Evolutionary conservation across 2,113 vertebrate species (phyloP), one percentile per base, ranked within the genome.

Genomic region (Pygathrix nemaeus): DNA sequence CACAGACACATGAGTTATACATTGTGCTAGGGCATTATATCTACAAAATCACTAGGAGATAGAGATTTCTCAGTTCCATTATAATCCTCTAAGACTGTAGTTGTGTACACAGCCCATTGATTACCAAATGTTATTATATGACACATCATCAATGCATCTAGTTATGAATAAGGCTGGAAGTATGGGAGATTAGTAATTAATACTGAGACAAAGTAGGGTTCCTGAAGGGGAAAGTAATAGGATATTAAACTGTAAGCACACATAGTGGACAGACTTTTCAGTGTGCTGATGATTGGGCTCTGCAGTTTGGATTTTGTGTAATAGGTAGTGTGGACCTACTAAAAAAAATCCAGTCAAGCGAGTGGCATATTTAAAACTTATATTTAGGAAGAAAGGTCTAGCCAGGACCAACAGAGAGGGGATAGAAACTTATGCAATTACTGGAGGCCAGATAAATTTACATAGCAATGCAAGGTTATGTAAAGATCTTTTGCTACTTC

Each of bases 321-420:
- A 43, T 35, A 64, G 10, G 38, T n/a, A 59, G 55, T 13, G 17
- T 43, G 6, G 10, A 66, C 59, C 10, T 35, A 48, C 52, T 75
- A 35, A 82, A 70, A 70, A 50, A 32, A 0, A 61, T 40, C 13
- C 80, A 93, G 6, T 66, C 5, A 68, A 10, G 14, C 32, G 43
- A 89, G 8, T 68, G 23, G 38, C 21, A 64, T 83, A 50, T 86
- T 76, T 43, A n/a, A 85, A 88, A n/a, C 0, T 73, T 95, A n/a
- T 75, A 50, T 72, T 92, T 64, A 68, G 23, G 38, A 66, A 75
- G 17, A 78, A 92, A 70, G 32, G 45, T 83, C 27, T 55, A 78
- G 10, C 10, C 16, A 55, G n/a, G 23, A 8, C 9, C 17, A 88
- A 61, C 0, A 11, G 5, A 52, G 6, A 48, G 2, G 10, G 0